Conservation (phyloP, 2,113 vertebrate species). For the Coptodon rendalli region DNA sequence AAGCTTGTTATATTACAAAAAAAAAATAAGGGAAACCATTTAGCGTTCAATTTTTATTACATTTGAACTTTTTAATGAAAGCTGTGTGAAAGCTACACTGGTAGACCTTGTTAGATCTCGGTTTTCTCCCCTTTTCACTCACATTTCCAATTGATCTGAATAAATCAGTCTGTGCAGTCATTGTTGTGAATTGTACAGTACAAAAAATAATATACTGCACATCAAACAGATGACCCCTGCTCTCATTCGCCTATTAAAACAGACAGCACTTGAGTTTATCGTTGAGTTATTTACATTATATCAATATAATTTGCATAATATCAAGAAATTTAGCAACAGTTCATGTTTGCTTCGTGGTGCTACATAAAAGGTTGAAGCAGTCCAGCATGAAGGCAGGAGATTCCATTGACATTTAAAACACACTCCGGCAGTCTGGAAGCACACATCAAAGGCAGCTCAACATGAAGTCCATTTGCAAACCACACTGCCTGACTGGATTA, state of each 20-base stretch:
- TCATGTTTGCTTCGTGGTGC: background rate
- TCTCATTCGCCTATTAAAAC: background rate
- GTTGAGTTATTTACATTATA: background rate
- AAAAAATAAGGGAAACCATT: background rate
- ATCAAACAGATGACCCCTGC: background rate
- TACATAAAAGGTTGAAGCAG: background rate
- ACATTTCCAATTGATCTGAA: background rate
- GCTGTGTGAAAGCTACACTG: background rate
- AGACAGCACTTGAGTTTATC: background rate
- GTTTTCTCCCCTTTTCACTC: background rate
- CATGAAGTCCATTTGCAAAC: slow-evolving; percentile 35
- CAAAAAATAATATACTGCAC: background rate
- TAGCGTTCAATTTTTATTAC: background rate
- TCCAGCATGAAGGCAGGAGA: background rate
- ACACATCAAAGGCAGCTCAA: slow-evolving; percentile 40
- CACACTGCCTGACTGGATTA: slow-evolving; percentile 27
- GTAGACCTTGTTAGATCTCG: background rate
- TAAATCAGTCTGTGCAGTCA: background rate
- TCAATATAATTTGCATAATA: background rate
- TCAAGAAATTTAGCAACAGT: background rate
- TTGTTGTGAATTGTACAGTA: background rate
- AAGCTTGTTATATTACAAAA: background rate
- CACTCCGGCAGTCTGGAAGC: slow-evolving; percentile 14
- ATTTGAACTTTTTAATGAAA: background rate
- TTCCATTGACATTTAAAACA: slow-evolving; percentile 51